Conservation (phyloP, 2,888 invertebrate genomes). For the Isoperla grammatica region DNA sequence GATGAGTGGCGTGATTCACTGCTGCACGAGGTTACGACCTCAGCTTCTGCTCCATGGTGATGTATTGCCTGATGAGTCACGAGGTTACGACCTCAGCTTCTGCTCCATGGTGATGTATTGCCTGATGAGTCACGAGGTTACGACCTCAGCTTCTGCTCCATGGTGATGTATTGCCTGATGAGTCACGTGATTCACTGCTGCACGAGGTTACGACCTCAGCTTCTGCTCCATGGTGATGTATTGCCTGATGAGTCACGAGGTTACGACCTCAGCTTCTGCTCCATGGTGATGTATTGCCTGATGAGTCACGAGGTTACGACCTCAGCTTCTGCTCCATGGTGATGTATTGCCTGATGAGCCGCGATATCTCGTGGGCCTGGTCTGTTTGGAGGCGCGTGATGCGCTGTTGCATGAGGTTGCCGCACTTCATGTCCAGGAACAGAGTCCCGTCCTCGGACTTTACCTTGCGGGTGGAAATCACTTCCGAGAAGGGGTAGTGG, state of each 20-base stretch:
- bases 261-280: slow-evolving; percentile 62
- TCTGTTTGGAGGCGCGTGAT: slow-evolving; percentile 94
- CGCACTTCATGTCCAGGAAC: slow-evolving; percentile 94
- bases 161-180: slow-evolving; percentile 85
- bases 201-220: no score
- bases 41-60: slow-evolving; percentile 70
- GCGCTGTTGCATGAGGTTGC: slow-evolving; percentile 91
- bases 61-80: slow-evolving; percentile 92
- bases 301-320: neutral
- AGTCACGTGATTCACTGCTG: neutral
- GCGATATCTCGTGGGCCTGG: slow-evolving; percentile 94
- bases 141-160: slow-evolving; percentile 60
- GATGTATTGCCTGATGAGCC: slow-evolving; percentile 94
- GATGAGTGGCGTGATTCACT: neutral
- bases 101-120: slow-evolving; percentile 94
- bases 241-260: slow-evolving; percentile 91
- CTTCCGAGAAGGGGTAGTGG: slow-evolving; percentile 91
- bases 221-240: slow-evolving; percentile 86
- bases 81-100: slow-evolving; percentile 67
- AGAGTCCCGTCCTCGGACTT: slow-evolving; percentile 86
- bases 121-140: slow-evolving; percentile 52
- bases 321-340: slow-evolving; percentile 64
- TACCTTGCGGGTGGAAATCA: slow-evolving; percentile 91
- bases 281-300: slow-evolving; percentile 92
- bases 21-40: no score